Evolutionary conservation across 2,113 vertebrate species (phyloP).

Genomic region (Leptosomus discolor): DNA sequence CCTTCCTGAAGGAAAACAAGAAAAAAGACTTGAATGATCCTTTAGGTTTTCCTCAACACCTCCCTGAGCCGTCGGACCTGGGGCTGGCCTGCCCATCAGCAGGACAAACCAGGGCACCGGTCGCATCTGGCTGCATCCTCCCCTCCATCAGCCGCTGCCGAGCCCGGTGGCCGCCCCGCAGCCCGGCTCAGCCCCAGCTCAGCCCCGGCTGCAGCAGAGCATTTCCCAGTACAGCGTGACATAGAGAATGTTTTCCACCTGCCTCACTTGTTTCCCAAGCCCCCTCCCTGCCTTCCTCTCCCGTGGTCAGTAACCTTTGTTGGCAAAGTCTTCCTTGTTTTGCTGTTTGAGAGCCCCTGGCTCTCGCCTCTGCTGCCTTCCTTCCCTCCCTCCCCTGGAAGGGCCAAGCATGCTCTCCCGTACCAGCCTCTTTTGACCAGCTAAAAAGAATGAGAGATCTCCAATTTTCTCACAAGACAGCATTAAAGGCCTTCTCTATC

Average conservation of each 20-base stretch:
- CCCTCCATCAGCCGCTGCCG: neutral
- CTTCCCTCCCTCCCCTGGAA: too few relatives aligned
- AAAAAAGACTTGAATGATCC: fast-evolving
- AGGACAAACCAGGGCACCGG: neutral
- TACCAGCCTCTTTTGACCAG: neutral
- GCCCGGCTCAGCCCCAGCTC: fast-evolving
- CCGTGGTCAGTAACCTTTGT: too few relatives aligned
- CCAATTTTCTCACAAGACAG: neutral
- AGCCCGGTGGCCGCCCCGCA: neutral
- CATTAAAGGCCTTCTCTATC: neutral
- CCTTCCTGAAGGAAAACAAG: neutral
- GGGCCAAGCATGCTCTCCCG: fast-evolving
- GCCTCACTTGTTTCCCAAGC: neutral
- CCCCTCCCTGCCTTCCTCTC: too few relatives aligned
- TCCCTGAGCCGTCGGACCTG: fast-evolving
- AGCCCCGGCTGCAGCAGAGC: neutral
- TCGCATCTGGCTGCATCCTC: neutral
- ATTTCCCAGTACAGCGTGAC: fast-evolving
- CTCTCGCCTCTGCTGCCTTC: neutral
- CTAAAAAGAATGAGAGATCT: neutral
- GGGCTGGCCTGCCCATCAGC: fast-evolving
- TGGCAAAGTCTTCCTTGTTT: neutral
- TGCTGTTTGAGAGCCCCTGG: neutral
- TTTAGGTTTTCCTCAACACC: neutral
- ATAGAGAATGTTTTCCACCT: neutral